phyloP scores from a whole-genome alignment of 2,888 invertebrate species.

The Malachius bipustulatus region DNA sequence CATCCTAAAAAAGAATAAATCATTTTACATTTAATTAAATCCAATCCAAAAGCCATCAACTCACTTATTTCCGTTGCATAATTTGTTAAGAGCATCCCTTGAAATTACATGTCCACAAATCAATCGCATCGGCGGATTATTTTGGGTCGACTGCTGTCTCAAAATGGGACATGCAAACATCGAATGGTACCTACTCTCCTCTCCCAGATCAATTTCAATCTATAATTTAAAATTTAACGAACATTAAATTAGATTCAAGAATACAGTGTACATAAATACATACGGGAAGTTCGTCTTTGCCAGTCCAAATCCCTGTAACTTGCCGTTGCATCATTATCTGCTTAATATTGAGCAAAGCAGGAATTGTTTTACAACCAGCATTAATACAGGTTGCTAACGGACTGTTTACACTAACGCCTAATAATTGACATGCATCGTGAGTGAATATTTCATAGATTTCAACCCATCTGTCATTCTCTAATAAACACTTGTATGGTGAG shows the following conservation, averaged over 20 bases:
- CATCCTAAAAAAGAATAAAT: slow-evolving; percentile 53
- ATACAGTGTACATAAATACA: slow-evolving; percentile 28
- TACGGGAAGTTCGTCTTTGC: slow-evolving; percentile 91
- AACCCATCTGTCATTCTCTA: slow-evolving; percentile 66
- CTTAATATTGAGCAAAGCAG: slow-evolving; percentile 87
- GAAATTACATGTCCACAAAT: slow-evolving; percentile 98
- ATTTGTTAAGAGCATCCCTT: slow-evolving; percentile 89
- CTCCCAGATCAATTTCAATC: slow-evolving; percentile 92
- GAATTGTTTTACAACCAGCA: slow-evolving; percentile 88
- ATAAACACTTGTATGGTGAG: slow-evolving; percentile 67
- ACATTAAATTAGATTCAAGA: not conserved
- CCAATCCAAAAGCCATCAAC: slow-evolving; percentile 24
- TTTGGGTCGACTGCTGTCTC: slow-evolving; percentile 88
- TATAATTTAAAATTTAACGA: slow-evolving; percentile 31
- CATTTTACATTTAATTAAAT: slow-evolving; percentile 6
- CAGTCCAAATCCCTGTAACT: slow-evolving; percentile 89
- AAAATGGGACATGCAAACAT: slow-evolving; percentile 98
- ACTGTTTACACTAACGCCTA: slow-evolving; percentile 81
- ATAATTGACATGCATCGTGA: slow-evolving; percentile 80
- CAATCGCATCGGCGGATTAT: slow-evolving; percentile 94
- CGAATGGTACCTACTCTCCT: slow-evolving; percentile 87
- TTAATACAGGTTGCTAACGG: slow-evolving; percentile 85
- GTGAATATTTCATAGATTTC: slow-evolving; percentile 85
- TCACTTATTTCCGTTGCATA: slow-evolving; percentile 87
- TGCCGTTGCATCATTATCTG: slow-evolving; percentile 82